Conservation (phyloP, 2,797 vertebrate species). For the Chloroceryle amazona region DNA sequence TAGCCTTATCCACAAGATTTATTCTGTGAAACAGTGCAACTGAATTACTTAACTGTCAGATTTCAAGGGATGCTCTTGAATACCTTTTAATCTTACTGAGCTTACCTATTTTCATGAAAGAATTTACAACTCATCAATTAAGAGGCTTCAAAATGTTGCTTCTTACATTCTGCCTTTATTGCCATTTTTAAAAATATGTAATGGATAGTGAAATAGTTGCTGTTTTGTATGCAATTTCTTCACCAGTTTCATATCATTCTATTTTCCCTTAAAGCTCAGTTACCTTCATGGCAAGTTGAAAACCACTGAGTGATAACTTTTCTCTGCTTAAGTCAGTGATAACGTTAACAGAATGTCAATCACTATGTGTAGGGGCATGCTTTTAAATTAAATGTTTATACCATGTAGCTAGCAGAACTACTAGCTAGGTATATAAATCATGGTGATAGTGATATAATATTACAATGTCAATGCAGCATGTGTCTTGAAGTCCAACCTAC, state of each 20-base stretch:
- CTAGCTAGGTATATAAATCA: background rate
- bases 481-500: background rate
- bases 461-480: background rate
- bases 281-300: background rate
- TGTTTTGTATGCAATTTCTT: background rate
- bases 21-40: slow-evolving; percentile 2
- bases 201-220: background rate
- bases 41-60: background rate
- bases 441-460: background rate
- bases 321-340: background rate
- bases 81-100: background rate
- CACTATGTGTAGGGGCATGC: background rate
- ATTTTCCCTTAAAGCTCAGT: background rate
- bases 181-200: background rate
- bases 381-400: slow-evolving; percentile 9
- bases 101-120: background rate
- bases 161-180: background rate
- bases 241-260: background rate
- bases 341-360: slow-evolving; percentile 22
- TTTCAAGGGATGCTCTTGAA: background rate
- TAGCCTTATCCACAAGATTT: slow-evolving; percentile 3
- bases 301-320: background rate
- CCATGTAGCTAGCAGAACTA: background rate
- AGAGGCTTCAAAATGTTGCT: background rate
- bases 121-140: background rate